Base-by-base conservation (phyloP, 2,113 vertebrate genomes). In the Edolisoma coerulescens region DNA sequence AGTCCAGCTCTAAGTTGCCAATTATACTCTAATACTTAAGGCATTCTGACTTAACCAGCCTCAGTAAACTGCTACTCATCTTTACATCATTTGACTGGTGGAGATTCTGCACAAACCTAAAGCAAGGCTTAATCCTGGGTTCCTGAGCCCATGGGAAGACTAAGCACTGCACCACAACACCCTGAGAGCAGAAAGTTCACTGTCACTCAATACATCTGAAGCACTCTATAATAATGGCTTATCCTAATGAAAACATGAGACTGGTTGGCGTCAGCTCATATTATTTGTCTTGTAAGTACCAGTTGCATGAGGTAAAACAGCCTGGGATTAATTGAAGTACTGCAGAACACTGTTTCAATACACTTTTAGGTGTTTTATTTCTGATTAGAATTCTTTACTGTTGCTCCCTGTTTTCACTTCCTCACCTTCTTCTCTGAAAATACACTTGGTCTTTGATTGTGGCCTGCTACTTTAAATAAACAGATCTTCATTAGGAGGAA, bases 381-480 rank as follows among this genome's bases (percentile, higher is more conserved):
- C 84, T 83, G 89, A 94, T 93, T 87, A 90, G 67, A 90, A 77
- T 81, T 85, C 91, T 95, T 95, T 93, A 90, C 45, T 95, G 78
- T 80, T 77, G 37, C 76, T 91, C 78, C 67, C 54, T 59, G 64
- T 85, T 95, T 95, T 93, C 54, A 89, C 86, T 92, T 94, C 77
- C 75, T 92, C 89, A 80, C 87, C 35, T 93, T 71, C 82, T 91
- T 56, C 41, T 64, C 69, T 69, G 81, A 89, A 96, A 97, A 92
- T 67, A 91, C 52, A 63, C 41, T 95, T 10, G 3, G 69, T 90
- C 87, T 95, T 97, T 95, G 76, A 93, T 84, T 95, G 70, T 82
- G 61, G 50, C 49, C 63, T 93, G 84, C 70, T 94, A 88, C 60
- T 93, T 93, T 78, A 95, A 96, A 90, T 91, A 95, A 96, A 87